Evolutionary conservation across 1,140 invertebrate species (phyloP), one percentile per base, ranked within the genome.

Genomic region (Drosophila bipectinata): DNA sequence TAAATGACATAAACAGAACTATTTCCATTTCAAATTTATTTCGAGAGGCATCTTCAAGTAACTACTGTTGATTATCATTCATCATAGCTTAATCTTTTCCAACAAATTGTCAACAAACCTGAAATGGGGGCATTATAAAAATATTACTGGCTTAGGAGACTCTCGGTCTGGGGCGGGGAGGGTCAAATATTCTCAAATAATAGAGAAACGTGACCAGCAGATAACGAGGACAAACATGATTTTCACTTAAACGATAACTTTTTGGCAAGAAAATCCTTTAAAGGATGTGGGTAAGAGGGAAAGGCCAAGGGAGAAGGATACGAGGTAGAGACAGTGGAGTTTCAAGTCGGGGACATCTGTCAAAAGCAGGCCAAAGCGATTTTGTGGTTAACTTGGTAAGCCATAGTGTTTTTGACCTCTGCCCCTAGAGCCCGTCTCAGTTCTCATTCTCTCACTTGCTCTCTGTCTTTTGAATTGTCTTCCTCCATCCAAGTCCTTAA

Each of bases 161-260:
- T 21, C 2, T 3, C 2, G 18, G 18, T 1, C 18, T 18, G 18
- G 18, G 18, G 18, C 21, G 21, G 21, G 21, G 21, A 21, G 21
- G 21, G 21, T 21, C 2, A 28, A 28, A 26, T 7, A 62, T 56
- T 57, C 41, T 37, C 68, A 58, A 59, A 79, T 83, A 87, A 87
- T 88, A 77, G 79, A 68, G 64, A 88, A 88, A 88, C 82, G 82
- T 87, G 82, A 87, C 82, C 82, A 83, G 68, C 71, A 53, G 52
- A 52, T 64, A 67, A 64, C 63, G 37, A 67, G 60, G 47, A 53
- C 47, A 10, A 53, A 64, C 63, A 67, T 67, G 63, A 67, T 67
- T 67, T 67, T 64, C 63, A 67, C 63, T 67, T 64, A 67, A 85
- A 75, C 62, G 54, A 8, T 61, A 81, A 78, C 69, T 73, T 61